Base-by-base conservation (phyloP, 2,797 vertebrate species). In the Spinus olivaceus region DNA sequence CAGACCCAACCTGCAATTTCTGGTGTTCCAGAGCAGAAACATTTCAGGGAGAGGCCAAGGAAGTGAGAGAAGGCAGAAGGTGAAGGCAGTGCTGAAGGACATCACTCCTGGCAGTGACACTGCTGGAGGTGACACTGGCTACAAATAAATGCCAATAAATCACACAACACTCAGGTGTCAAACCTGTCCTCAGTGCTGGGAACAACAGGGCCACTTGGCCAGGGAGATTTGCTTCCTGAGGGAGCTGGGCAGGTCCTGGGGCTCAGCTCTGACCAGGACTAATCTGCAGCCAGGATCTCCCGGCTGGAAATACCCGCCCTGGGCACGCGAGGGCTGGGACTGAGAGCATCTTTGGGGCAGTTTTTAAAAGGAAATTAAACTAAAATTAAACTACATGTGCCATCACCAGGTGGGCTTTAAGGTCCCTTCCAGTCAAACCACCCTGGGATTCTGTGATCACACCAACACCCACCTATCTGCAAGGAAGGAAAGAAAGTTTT, bases 231-330 rank as follows among this genome's bases (percentile, higher is more conserved):
- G 12, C 8, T 0, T 13, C 44, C 65, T 30, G 80, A 54, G 91
- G 67, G 72, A 53, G 21, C n/a, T 20, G 85, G 16, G 18, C 19
- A 71, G 53, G 23, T 6, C 18, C 56, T 32, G 44, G 60, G 28
- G 37, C 67, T 81, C 79, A 9, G 37, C 66, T 56, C 88, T 13
- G 42, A 12, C 2, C 59, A 50, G 88, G n/a, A 37, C 8, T 21
- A 4, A 63, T 5, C 74, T 19, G 51, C 51, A 66, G 72, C 32
- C 71, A 41, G 42, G 33, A 51, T 24, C 78, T 59, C 56, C 66
- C n/a, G 10, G 5, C 25, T 51, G n/a, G 17, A 33, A 47, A 77
- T 6, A 42, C 47, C 60, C 0, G 0, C 5, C 0, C 0, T 6
- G 83, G 61, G 44, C 27, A 69, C 1, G 0, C 0, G 0, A 57